Base-by-base conservation (phyloP, 2,797 vertebrate genomes). In the Xiphorhynchus erythropygius region DNA sequence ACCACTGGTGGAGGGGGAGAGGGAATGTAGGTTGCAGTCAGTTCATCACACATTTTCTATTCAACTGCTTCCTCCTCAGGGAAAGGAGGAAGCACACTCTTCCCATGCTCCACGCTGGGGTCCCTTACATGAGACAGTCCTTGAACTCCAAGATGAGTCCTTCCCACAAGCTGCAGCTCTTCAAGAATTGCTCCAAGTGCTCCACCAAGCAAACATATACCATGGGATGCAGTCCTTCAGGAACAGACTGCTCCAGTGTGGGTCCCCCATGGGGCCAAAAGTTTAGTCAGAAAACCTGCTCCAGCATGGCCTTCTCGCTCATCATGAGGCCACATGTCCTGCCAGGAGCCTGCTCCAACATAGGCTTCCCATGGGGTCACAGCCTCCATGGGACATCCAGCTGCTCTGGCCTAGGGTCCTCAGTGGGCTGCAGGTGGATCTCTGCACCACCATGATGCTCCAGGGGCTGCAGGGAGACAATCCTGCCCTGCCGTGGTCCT, bases 401-500 rank as follows among this genome's bases (percentile, higher is more conserved):
- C 2, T 62, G 55, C 41, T 68, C 27, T 35, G 22, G 25, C 16
- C 7, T 25, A 11, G 19, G 37, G 3, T 77, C 21, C 24, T 57
- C 18, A 18, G 0, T 0, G 15, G 15, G 7, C 49, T 81, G 28
- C 12, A 50, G 49, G 23, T 63, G 42, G 13, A 57, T 70, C 24
- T 46, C 24, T 64, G 3, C 24, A 33, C 0, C 49, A n/a, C 16
- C 0, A 2, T n/a, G 32, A 5, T 0, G 2, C 53, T 25, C 32
- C 32, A 0, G 8, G 41, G 13, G 32, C 46, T 84, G 59, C 59
- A 53, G 33, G 6, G 8, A 12, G 44, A 49, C 24, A 44, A 30
- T 25, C 25, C 18, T 35, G 46, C 13, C 13, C 16, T 11, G 13
- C 47, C 14, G 5, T 32, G 33, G 35, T 64, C 22, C 32, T 44